Evolutionary conservation across 2,797 vertebrate species (phyloP).

Genomic region (Eulemur coronatus): DNA sequence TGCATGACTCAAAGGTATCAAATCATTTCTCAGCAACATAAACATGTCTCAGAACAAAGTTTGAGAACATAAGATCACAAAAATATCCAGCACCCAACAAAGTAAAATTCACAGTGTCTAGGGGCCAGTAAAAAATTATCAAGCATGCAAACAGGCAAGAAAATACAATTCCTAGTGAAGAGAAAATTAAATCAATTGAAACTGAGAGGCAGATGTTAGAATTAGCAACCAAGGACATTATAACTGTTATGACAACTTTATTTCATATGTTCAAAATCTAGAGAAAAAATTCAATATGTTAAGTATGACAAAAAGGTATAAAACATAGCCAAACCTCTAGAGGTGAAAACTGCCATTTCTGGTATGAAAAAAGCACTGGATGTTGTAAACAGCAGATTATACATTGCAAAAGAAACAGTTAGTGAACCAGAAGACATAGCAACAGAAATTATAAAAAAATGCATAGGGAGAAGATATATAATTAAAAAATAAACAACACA

Average conservation of each 20-base stretch:
- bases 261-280: conserved; percentile 32
- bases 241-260: conserved; percentile 45
- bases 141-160: conserved; percentile 30
- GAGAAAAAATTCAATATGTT: conserved; percentile 26
- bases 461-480: not conserved
- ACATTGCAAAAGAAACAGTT: not conserved
- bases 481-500: not conserved
- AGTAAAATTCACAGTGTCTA: not conserved
- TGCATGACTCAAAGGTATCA: not conserved
- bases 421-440: conserved; percentile 1
- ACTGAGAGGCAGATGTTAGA: conserved; percentile 48
- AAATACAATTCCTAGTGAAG: not conserved
- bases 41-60: conserved; percentile 5
- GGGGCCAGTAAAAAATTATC: conserved; percentile 13
- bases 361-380: not conserved
- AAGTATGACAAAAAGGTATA: conserved; percentile 19
- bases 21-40: not conserved
- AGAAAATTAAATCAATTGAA: conserved; percentile 45
- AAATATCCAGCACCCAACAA: not conserved
- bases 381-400: not conserved
- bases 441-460: conserved; percentile 8
- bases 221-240: conserved; percentile 9
- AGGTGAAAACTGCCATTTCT: not conserved
- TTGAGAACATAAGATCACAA: not conserved
- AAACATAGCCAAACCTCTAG: not conserved